These are phyloP conservation scores for Rhynchotus rufescens DNA, from an alignment of 2,797 vertebrate species.

Conservation along the genomic window DNA sequence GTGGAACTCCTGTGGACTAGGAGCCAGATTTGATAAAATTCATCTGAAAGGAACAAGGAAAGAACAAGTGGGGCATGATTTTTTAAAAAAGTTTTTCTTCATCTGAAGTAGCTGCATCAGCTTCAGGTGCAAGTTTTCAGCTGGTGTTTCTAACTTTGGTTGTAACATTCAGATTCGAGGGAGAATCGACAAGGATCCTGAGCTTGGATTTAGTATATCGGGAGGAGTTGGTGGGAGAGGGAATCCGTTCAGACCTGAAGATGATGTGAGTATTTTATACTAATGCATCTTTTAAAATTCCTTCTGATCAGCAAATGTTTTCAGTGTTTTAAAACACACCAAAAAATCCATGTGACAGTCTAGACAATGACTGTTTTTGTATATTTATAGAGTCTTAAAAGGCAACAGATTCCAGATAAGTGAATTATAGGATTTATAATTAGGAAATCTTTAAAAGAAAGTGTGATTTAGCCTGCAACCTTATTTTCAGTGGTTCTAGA, in stretches of 20 bases:
- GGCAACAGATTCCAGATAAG: not conserved
- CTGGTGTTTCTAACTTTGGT: constrained; percentile 16
- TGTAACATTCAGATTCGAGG: constrained; percentile 88
- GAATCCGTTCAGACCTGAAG: constrained; percentile 97
- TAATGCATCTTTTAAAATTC: not conserved
- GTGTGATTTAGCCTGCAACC: not conserved
- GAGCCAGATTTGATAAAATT: not conserved
- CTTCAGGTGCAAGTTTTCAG: constrained; percentile 8
- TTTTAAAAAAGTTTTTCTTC: not conserved
- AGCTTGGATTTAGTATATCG: constrained; percentile 99
- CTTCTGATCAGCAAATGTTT: not conserved
- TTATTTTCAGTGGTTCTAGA: not conserved
- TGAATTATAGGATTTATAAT: not conserved
- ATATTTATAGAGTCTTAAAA: not conserved
- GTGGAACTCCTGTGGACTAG: not conserved
- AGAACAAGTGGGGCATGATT: not conserved
- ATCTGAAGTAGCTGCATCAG: not conserved
- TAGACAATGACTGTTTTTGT: not conserved
- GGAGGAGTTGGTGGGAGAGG: constrained; percentile 96
- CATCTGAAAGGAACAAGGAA: not conserved
- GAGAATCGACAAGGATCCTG: constrained; percentile 96
- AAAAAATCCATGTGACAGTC: not conserved
- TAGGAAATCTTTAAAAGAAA: not conserved
- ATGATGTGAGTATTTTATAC: constrained; percentile 86
- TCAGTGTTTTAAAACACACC: not conserved